These are phyloP conservation scores for Bathynomus jamesi DNA, from an alignment of 1,140 invertebrate genomes.

Conservation along the genomic window DNA sequence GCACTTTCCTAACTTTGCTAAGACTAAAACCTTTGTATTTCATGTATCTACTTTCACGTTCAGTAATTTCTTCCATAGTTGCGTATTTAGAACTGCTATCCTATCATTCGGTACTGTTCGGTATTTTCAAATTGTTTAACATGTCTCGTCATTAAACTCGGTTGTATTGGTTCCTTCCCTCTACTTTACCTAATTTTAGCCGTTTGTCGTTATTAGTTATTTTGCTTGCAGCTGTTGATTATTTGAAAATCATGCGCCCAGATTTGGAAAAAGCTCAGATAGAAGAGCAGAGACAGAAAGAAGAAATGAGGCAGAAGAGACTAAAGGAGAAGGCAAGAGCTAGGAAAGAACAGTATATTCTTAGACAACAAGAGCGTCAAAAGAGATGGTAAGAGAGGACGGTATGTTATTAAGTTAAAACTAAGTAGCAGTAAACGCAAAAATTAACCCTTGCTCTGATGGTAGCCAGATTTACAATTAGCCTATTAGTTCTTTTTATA, in stretches of 20 bases:
- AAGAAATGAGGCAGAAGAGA: conserved; percentile 13
- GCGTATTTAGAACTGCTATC: too few species aligned
- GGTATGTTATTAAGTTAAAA: too few species aligned
- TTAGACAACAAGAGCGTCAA: conserved; percentile 10
- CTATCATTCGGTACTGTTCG: too few species aligned
- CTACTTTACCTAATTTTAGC: background rate
- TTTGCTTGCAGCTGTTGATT: conserved; percentile 14
- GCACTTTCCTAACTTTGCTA: too few species aligned
- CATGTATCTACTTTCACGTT: too few species aligned
- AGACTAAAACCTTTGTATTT: too few species aligned
- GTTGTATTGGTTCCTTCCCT: background rate
- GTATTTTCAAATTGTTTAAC: too few species aligned
- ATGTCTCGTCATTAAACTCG: background rate
- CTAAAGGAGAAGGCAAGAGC: conserved; percentile 10
- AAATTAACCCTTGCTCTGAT: too few species aligned
- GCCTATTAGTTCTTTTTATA: too few species aligned
- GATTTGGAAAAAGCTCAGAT: conserved; percentile 12
- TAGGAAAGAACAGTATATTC: conserved; percentile 12
- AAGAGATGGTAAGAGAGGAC: conserved; percentile 25
- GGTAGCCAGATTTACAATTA: too few species aligned
- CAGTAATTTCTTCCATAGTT: too few species aligned
- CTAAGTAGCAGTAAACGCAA: too few species aligned
- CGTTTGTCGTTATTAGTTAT: background rate
- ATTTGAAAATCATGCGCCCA: conserved; percentile 16
- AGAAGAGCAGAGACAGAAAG: background rate